phyloP scores from a whole-genome alignment of 92 coral and sea anemone genomes.

The Porites cylindrica region DNA sequence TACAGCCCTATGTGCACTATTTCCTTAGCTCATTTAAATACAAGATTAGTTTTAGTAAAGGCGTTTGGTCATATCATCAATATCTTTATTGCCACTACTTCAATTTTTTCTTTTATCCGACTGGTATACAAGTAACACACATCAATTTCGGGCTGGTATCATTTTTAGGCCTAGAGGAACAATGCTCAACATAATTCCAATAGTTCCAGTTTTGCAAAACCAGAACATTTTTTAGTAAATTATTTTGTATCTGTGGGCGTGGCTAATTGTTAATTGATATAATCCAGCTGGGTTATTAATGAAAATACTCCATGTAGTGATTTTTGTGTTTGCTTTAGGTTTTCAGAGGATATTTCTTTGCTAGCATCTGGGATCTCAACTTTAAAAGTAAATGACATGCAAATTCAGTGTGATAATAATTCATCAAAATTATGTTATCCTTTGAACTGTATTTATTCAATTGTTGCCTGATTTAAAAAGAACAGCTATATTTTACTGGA shows the following conservation, averaged over 20 bases:
- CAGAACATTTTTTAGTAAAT: background rate
- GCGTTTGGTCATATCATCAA: too few species aligned
- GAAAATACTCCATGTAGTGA: background rate
- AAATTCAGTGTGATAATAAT: too few species aligned
- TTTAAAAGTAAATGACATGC: too few species aligned
- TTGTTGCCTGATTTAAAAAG: background rate
- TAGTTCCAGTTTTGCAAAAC: background rate
- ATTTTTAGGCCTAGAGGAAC: background rate
- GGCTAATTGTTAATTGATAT: background rate
- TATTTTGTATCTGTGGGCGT: background rate
- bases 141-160: background rate
- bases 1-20: background rate
- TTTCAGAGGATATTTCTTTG: background rate
- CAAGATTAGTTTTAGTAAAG: too few species aligned
- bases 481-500: background rate
- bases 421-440: background rate
- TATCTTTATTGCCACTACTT: background rate
- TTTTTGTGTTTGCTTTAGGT: background rate
- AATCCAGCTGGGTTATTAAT: background rate
- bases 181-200: background rate
- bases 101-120: background rate
- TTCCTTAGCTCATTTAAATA: background rate
- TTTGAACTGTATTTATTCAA: background rate
- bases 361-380: background rate
- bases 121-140: background rate